A percentile compares a stretch with the other conserved stretches of the same genome.
Conservation (phyloP, 37 sponge, comb jelly and placozoan genomes). For the Diacarnus erythraeanus region DNA sequence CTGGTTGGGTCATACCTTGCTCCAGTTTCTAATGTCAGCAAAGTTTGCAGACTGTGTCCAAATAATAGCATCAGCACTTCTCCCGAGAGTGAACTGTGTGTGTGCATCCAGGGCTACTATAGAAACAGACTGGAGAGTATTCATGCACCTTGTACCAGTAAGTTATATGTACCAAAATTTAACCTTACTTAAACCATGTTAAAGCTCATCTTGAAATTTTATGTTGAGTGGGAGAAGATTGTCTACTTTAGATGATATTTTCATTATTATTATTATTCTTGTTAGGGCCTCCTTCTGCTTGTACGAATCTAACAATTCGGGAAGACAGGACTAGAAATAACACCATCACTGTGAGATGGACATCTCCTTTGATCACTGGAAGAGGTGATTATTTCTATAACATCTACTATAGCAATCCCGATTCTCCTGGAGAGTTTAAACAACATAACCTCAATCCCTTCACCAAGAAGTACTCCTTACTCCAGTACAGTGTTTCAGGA, state of each 20-base stretch:
- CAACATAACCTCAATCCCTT: background rate
- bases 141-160: background rate
- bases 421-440: background rate
- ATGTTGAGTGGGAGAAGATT: no score
- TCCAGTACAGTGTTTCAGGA: background rate
- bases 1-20: background rate
- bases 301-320: background rate
- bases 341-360: background rate
- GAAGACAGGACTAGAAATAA: background rate
- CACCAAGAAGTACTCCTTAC: background rate
- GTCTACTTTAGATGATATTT: no score
- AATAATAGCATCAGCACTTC: background rate
- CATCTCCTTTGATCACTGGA: background rate
- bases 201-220: no score
- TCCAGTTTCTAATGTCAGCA: background rate
- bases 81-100: background rate
- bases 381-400: background rate
- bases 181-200: no score
- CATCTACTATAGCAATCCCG: background rate
- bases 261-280: no score
- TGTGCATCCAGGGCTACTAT: background rate
- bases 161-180: background rate
- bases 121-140: background rate
- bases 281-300: background rate
- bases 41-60: background rate